A percentile compares a stretch with the other conserved stretches of the same genome.
Conservation (phyloP, 2,113 vertebrate genomes). For the Caracal caracal region DNA sequence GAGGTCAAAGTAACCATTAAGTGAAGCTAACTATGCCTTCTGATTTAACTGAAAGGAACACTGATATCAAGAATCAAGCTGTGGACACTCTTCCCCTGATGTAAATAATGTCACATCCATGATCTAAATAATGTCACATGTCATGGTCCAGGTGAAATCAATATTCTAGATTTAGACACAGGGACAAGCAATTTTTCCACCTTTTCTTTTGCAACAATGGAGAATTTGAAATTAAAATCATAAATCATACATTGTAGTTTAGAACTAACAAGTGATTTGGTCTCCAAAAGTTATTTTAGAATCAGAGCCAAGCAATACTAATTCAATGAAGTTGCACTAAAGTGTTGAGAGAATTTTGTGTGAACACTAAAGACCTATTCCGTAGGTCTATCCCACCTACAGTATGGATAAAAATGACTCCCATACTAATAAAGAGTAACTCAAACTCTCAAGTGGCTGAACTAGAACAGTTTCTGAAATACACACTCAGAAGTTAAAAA, state of each 20-base stretch:
- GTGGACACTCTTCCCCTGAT: constrained; percentile 24
- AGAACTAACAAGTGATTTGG: constrained; percentile 73
- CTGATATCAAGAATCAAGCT: neutral
- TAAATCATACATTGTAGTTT: constrained; percentile 79
- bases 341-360: constrained; percentile 77
- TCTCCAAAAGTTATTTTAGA: constrained; percentile 80
- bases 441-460: constrained; percentile 41
- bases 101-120: constrained; percentile 20
- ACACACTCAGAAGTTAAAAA: neutral
- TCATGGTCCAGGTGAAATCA: constrained; percentile 51
- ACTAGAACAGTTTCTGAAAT: neutral
- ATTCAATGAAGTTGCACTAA: constrained; percentile 74
- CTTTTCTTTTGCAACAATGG: constrained; percentile 35
- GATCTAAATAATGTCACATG: constrained; percentile 37
- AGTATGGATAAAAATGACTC: constrained; percentile 55
- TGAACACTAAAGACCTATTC: constrained; percentile 68
- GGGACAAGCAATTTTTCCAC: constrained; percentile 45
- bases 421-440: constrained; percentile 52
- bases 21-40: neutral
- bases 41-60: constrained; percentile 47
- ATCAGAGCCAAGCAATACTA: constrained; percentile 73
- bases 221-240: constrained; percentile 84
- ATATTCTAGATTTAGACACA: constrained; percentile 61
- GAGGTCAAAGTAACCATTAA: neutral
- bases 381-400: neutral